Percentiles rank a stretch among this genome's conserved stretches.
These are phyloP conservation scores for Manduca sexta DNA, from an alignment of 1,140 invertebrate genomes.

Conservation along the genomic window DNA sequence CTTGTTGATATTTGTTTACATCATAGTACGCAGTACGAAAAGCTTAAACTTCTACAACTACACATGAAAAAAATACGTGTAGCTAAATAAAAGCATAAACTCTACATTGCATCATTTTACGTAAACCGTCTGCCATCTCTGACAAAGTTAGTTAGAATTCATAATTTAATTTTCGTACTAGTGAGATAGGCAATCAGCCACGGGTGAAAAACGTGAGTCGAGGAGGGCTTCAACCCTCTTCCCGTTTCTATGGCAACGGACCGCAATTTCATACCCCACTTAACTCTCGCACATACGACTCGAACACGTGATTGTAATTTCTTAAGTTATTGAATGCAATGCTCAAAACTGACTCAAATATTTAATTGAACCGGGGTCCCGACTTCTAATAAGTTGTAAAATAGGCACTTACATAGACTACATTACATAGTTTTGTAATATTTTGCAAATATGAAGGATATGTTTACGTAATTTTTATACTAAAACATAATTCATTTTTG, in stretches of 20 bases:
- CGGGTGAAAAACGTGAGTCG: conserved; percentile 18
- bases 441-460: too few relatives aligned
- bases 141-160: background rate
- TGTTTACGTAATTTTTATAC: too few relatives aligned
- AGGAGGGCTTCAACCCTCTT: conserved; percentile 51
- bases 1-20: too few relatives aligned
- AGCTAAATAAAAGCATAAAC: too few relatives aligned
- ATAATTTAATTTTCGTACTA: conserved; percentile 16
- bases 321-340: background rate
- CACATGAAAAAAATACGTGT: too few relatives aligned
- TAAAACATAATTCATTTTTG: too few relatives aligned
- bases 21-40: too few relatives aligned
- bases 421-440: too few relatives aligned
- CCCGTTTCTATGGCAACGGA: conserved; percentile 52
- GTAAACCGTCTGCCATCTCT: background rate
- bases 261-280: conserved; percentile 48
- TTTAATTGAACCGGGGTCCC: too few relatives aligned
- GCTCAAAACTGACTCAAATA: background rate
- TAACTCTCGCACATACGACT: conserved; percentile 6
- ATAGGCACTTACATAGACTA: too few relatives aligned
- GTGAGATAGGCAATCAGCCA: conserved; percentile 28
- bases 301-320: background rate
- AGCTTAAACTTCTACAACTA: too few relatives aligned
- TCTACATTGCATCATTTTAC: too few relatives aligned
- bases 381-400: background rate